Base-by-base conservation (phyloP, 1,140 invertebrate genomes). In the Neoseiulus cucumeris region DNA sequence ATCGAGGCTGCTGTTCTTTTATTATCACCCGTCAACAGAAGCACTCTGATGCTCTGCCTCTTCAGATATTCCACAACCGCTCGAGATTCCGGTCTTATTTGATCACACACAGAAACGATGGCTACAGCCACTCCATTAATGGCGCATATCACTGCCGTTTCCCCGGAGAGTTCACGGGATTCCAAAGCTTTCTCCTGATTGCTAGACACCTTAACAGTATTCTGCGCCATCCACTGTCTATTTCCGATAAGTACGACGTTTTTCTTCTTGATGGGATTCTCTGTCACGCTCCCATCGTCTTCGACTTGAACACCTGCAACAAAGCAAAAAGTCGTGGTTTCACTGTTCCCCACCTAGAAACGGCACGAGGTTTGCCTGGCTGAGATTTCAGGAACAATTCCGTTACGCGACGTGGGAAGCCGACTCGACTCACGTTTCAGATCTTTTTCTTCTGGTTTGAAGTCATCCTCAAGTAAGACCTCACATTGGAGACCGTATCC, bases 21-120 rank as follows among this genome's bases (percentile, higher is more conserved):
- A 74, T 99, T 99, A 76, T 99, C 96, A 6, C 96, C 96, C 0
- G 96, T 99, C 4, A 99, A 79, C 6, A 99, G 78, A 65, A 96
- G 89, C 0, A 98, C 92, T 69, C 94, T 82, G 7, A 97, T 79
- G 0, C 91, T 91, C 84, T 89, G 90, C 73, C 86, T 85, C 72
- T 91, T 91, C 22, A 99, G 79, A 7, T 89, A 85, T 73, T 89
- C 92, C 7, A 99, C 84, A 1, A 92, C 89, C 1, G 98, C 76
- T 70, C 88, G 85, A 0, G 96, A 95, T 77, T 98, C 95, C 0
- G 91, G 85, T 79, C 98, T 98, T 18, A 72, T 87, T 47, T 85
- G 85, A 76, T 98, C 95, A 0, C 89, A 85, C 1, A 97, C 87
- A 42, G 88, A 87, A 67, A 96, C 78, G 76, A 93, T 86, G 5